These are phyloP conservation scores for Teinopalpus imperialis DNA, from an alignment of 2,888 invertebrate genomes.

Conservation along the genomic window DNA sequence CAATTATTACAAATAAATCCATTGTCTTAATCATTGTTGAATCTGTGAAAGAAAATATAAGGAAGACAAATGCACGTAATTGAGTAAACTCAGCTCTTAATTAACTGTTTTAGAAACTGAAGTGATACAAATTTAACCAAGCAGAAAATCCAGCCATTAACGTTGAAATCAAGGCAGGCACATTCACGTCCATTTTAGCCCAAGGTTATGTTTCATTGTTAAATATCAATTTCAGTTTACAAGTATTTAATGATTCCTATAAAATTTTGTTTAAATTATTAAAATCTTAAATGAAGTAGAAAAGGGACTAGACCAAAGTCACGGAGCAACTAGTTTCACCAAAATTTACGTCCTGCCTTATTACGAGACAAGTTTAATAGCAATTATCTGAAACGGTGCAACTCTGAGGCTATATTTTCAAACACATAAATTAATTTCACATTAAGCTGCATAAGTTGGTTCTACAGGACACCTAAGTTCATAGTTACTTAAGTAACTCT, in stretches of 20 bases:
- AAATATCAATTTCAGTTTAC: too few relatives aligned
- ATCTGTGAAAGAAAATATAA: background rate
- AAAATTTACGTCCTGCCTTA: conserved; percentile 59
- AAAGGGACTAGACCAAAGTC: too few relatives aligned
- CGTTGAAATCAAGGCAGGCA: conserved; percentile 46
- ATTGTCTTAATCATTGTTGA: conserved; percentile 6
- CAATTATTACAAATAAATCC: too few relatives aligned
- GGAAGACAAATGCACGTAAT: too few relatives aligned
- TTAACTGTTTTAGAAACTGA: conserved; percentile 33
- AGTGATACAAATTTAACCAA: conserved; percentile 50
- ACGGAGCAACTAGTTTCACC: too few relatives aligned
- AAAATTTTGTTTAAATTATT: too few relatives aligned
- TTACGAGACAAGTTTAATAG: conserved; percentile 63
- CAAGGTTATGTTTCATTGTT: too few relatives aligned
- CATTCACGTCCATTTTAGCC: too few relatives aligned
- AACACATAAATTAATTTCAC: conserved; percentile 65
- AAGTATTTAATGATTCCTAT: too few relatives aligned
- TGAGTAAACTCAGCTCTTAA: conserved; percentile 28
- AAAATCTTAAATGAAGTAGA: background rate
- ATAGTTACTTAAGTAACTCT: conserved; percentile 36
- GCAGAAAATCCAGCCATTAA: conserved; percentile 62
- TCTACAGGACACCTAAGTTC: conserved; percentile 31
- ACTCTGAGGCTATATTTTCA: conserved; percentile 65
- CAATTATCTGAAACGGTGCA: conserved; percentile 71
- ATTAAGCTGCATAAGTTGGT: conserved; percentile 59